Percentiles rank a stretch among this genome's conserved stretches.
Conservation (phyloP, 2,113 vertebrate species). For the Pterocles orientalis region DNA sequence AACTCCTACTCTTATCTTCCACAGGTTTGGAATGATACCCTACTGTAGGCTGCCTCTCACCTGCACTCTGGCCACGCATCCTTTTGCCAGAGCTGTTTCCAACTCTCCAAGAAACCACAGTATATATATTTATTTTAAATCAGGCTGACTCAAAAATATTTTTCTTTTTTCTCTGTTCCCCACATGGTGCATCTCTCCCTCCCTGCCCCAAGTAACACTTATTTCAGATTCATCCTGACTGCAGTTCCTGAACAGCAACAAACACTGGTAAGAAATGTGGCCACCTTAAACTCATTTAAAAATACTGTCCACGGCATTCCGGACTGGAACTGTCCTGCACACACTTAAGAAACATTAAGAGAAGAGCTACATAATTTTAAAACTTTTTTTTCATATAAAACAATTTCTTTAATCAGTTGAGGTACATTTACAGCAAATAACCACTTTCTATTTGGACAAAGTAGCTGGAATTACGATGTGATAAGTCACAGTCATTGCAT, state of each 20-base stretch:
- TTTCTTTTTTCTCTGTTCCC: background rate
- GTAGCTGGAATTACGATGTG: background rate
- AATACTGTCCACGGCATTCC: background rate
- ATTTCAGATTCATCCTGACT: background rate
- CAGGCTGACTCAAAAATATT: background rate
- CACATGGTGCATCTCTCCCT: background rate
- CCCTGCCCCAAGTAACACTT: background rate
- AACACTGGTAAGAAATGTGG: background rate
- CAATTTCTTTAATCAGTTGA: background rate
- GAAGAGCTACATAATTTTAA: background rate
- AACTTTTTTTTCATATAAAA: background rate
- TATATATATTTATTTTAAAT: background rate
- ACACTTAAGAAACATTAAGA: background rate
- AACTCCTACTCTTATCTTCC: background rate
- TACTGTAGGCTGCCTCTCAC: background rate
- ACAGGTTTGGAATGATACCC: fast-evolving
- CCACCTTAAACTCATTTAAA: background rate
- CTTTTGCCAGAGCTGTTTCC: background rate
- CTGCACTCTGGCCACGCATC: background rate
- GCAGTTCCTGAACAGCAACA: background rate
- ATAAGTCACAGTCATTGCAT: background rate
- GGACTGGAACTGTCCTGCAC: background rate
- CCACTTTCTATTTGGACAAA: background rate
- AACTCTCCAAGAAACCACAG: background rate
- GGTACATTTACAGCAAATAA: background rate